phyloP scores from a whole-genome alignment of 2,113 vertebrate species.

The Vulpes lagopus region DNA sequence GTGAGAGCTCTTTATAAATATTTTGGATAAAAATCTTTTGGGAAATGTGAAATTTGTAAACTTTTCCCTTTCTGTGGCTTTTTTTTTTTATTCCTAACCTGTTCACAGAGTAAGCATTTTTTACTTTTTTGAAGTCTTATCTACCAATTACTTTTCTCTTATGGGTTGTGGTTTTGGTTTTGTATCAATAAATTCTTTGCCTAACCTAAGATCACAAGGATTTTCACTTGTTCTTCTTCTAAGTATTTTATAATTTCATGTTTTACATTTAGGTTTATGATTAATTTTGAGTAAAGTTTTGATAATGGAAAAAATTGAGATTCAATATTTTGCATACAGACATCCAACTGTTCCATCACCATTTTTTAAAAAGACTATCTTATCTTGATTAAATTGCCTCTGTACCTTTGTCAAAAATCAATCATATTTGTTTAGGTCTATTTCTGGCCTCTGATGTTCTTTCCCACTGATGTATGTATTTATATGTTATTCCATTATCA shows the following conservation, averaged over 20 bases:
- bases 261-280: background rate
- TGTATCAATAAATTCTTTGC: background rate
- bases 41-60: background rate
- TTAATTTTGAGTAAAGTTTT: constrained; percentile 37
- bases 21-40: background rate
- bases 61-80: background rate
- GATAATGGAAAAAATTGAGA: background rate
- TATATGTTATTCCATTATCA: background rate
- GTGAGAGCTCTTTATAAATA: constrained; percentile 39
- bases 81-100: background rate
- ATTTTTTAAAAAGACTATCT: background rate
- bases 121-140: background rate
- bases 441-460: background rate
- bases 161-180: background rate
- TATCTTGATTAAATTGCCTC: constrained; percentile 7
- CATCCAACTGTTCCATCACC: background rate
- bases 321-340: background rate
- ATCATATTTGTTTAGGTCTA: background rate
- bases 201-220: background rate
- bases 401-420: background rate
- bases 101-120: background rate
- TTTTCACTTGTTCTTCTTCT: background rate
- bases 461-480: background rate
- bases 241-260: background rate
- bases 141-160: background rate